Percentiles rank a stretch among this genome's conserved stretches.
Conservation (phyloP, 2,888 invertebrate species). For the Dasypolia templi region DNA sequence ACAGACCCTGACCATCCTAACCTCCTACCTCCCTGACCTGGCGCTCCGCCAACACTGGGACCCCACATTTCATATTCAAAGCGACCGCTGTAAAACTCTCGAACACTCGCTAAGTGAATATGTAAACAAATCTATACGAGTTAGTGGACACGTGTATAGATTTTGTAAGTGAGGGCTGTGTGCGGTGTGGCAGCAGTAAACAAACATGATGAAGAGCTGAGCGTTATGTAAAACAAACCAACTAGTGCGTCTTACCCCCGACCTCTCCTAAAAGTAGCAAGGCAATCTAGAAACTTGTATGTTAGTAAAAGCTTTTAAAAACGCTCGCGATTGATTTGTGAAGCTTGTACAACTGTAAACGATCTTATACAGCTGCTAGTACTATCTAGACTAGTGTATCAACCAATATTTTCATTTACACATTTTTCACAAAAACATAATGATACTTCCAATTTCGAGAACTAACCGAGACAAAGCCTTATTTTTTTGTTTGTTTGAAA, state of each 20-base stretch:
- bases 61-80: slow-evolving; percentile 53
- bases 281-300: too few relatives aligned
- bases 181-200: slow-evolving; percentile 2
- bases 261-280: too few relatives aligned
- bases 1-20: slow-evolving; percentile 10
- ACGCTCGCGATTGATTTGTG: too few relatives aligned
- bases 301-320: too few relatives aligned
- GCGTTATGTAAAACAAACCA: slow-evolving; percentile 6
- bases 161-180: slow-evolving; percentile 19
- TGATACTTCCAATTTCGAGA: too few relatives aligned
- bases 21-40: slow-evolving; percentile 38
- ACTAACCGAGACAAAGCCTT: too few relatives aligned
- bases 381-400: too few relatives aligned
- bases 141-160: slow-evolving; percentile 56
- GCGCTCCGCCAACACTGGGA: slow-evolving; percentile 54
- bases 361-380: too few relatives aligned
- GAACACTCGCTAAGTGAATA: slow-evolving; percentile 58
- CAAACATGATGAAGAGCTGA: slow-evolving; percentile 13
- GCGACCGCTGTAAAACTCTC: slow-evolving; percentile 43
- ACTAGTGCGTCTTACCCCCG: background rate
- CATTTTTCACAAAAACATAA: too few relatives aligned
- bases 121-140: slow-evolving; percentile 58
- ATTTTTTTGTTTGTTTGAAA: too few relatives aligned
- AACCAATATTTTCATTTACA: too few relatives aligned
- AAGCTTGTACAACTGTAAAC: too few relatives aligned